Conservation (phyloP, 1,140 invertebrate genomes). For the Matsumurasca onukii region DNA sequence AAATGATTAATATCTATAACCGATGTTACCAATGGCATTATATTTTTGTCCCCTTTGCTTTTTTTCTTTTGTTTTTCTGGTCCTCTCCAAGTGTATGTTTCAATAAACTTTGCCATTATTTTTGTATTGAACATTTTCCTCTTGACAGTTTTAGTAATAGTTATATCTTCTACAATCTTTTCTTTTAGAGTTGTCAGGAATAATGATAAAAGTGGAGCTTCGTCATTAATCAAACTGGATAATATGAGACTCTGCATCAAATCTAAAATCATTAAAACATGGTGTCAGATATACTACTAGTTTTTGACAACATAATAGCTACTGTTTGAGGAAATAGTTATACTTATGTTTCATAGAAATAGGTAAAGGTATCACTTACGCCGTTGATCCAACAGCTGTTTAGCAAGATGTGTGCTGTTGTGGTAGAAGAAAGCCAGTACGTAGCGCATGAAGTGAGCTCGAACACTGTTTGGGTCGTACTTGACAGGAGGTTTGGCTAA, state of each 20-base stretch:
- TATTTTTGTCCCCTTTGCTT: no score
- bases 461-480: not conserved
- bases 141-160: not conserved
- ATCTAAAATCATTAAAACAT: not conserved
- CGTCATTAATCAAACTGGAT: not conserved
- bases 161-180: not conserved
- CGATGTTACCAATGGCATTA: no score
- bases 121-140: constrained; percentile 10
- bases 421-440: constrained; percentile 15
- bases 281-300: not conserved
- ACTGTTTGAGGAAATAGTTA: not conserved
- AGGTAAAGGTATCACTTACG: no score
- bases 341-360: no score
- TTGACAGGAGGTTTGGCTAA: constrained; percentile 8
- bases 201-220: not conserved
- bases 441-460: constrained; percentile 7
- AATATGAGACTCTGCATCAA: not conserved
- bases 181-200: constrained; percentile 6
- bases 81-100: constrained; percentile 2
- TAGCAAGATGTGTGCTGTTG: constrained; percentile 2
- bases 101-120: not conserved
- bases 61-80: no score
- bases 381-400: constrained; percentile 2
- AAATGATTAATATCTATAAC: no score
- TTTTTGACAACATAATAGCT: not conserved